Evolutionary conservation across 30 jellyfish, hydroid and myxozoan species (phyloP).

Genomic region (Nemopilema nomurai): DNA sequence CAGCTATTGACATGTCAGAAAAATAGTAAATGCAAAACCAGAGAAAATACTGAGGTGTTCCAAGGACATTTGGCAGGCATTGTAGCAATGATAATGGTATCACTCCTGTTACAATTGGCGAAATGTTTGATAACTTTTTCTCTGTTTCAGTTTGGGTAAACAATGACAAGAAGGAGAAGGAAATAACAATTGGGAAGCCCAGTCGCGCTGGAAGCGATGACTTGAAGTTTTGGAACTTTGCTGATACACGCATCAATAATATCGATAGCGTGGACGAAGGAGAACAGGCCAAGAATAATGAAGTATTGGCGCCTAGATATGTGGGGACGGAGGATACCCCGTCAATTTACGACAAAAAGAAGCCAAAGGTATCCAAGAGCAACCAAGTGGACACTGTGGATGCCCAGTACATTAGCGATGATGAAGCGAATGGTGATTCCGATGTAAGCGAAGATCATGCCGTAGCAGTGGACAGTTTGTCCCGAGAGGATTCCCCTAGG

Average conservation of each 20-base stretch:
- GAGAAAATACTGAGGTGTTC: no score
- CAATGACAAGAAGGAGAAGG: conserved; percentile 70
- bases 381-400: conserved; percentile 54
- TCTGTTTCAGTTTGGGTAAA: conserved; percentile 57
- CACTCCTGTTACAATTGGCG: no score
- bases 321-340: conserved; percentile 72
- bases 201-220: conserved; percentile 6
- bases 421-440: conserved; percentile 12
- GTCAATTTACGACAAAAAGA: conserved; percentile 1
- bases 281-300: not conserved
- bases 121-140: not conserved
- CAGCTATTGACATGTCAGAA: no score
- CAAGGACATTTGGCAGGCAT: no score
- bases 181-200: conserved; percentile 37
- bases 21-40: no score
- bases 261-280: not conserved
- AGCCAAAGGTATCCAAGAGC: conserved; percentile 22
- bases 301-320: conserved; percentile 27
- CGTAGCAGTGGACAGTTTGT: not conserved
- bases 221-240: conserved; percentile 38
- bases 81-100: no score
- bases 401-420: conserved; percentile 42
- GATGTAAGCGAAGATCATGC: conserved; percentile 2
- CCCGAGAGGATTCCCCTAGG: conserved; percentile 18
- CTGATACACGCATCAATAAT: conserved; percentile 36